Evolutionary conservation across 1,140 invertebrate species (phyloP).

Genomic region (Dreissena rostriformis): DNA sequence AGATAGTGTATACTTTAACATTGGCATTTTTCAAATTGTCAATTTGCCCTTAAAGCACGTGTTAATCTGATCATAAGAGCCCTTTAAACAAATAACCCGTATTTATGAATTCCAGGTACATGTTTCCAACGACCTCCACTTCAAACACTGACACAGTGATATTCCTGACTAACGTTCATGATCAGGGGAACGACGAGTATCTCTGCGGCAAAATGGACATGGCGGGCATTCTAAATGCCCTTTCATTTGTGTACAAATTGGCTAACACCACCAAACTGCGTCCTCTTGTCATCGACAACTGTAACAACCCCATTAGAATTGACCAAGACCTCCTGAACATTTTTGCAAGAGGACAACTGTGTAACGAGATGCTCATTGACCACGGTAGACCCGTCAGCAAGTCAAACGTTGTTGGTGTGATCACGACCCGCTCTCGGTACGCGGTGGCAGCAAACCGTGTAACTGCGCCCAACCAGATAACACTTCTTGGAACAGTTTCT

Average conservation of each 20-base stretch:
- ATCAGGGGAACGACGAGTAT: slow-evolving; percentile 66
- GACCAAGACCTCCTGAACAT: slow-evolving; percentile 78
- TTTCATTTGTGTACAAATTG: slow-evolving; percentile 72
- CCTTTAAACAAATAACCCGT: too few species aligned
- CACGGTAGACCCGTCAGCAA: slow-evolving; percentile 42
- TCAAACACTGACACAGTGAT: slow-evolving; percentile 64
- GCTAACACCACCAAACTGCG: slow-evolving; percentile 58
- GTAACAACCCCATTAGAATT: slow-evolving; percentile 70
- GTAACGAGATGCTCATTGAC: slow-evolving; percentile 62
- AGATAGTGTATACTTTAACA: too few species aligned
- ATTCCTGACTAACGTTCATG: slow-evolving; percentile 69
- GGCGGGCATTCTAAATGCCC: slow-evolving; percentile 61
- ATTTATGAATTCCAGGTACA: slow-evolving; percentile 35
- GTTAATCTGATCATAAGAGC: too few species aligned
- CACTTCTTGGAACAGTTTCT: slow-evolving; percentile 87
- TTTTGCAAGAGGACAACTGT: slow-evolving; percentile 74
- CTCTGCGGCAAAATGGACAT: slow-evolving; percentile 73
- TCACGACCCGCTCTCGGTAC: slow-evolving; percentile 69
- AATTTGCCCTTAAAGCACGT: background rate
- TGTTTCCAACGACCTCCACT: slow-evolving; percentile 27
- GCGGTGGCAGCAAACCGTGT: slow-evolving; percentile 70
- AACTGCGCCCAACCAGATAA: slow-evolving; percentile 64
- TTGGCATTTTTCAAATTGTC: background rate
- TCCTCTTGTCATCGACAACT: slow-evolving; percentile 76
- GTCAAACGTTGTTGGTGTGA: slow-evolving; percentile 70